Evolutionary conservation across 2,797 vertebrate species (phyloP), one percentile per base, ranked within the genome.

Genomic region (Sarcoramphus papa): DNA sequence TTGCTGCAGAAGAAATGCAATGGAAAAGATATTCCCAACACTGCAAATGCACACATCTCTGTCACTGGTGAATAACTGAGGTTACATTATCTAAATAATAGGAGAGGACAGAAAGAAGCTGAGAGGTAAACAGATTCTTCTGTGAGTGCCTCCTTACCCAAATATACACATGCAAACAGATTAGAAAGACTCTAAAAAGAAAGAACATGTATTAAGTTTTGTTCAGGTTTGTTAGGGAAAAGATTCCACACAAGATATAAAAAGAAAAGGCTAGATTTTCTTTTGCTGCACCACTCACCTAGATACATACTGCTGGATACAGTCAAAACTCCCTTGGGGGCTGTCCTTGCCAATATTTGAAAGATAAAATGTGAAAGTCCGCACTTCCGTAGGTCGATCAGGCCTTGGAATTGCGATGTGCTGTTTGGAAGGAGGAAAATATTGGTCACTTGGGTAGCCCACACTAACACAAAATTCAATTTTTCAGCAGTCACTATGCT

Each of bases 301-400:
- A 97, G 99, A 99, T 27, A 99, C 98, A 92, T 99, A 99, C 98
- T 99, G 99, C 98, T 99, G 99, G 98, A 99, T 98, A 95, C 99
- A 99, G 98, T 99, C 99, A 33, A 99, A 99, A 97, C 99, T 99
- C 76, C 99, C 99, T 94, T 99, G 99, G 5, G 99, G 99, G 96
- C 99, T 99, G 95, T 99, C 99, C 90, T 99, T 99, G 97, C 99
- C 99, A 54, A 99, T 99, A 43, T 99, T 99, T 47, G 99, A 99
- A 97, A 99, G 98, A 96, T 99, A 99, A 96, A 99, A 99, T 0
- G 98, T 99, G 98, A 99, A 99, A 1, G 98, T 98, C 77, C 99
- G 97, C 33, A 98, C 96, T 64, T 99, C 99, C 0, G 98, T 95
- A 2, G 98, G 98, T 90, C 98, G 98, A 60, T 99, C 99, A 1